Evolutionary conservation across 2,888 invertebrate genomes (phyloP).

Genomic region (Clitarchus hookeri): DNA sequence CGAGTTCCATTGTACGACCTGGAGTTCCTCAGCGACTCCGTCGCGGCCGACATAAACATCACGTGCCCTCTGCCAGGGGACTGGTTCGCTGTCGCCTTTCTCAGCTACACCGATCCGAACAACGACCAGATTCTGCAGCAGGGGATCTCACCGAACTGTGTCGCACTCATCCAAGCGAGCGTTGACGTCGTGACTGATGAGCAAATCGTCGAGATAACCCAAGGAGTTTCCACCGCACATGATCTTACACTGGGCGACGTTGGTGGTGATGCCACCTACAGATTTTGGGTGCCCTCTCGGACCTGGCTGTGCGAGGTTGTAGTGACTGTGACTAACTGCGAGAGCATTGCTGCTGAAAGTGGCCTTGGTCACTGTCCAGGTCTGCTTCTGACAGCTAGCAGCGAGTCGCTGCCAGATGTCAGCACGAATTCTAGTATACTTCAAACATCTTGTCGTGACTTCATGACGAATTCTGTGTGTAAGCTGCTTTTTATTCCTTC

Average conservation of each 20-base stretch:
- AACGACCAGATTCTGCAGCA: constrained; percentile 73
- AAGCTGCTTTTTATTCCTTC: constrained; percentile 45
- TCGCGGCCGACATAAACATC: constrained; percentile 44
- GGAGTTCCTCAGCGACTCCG: constrained; percentile 48
- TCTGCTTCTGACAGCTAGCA: not conserved
- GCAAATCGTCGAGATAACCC: constrained; percentile 26
- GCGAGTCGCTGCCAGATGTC: not conserved
- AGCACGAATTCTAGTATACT: not conserved
- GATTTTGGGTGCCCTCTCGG: constrained; percentile 46
- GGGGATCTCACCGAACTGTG: constrained; percentile 57
- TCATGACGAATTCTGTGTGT: constrained; percentile 40
- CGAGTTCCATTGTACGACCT: constrained; percentile 47
- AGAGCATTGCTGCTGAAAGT: constrained; percentile 10
- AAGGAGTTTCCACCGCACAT: constrained; percentile 8
- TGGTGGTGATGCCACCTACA: constrained; percentile 31
- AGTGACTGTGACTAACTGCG: constrained; percentile 17
- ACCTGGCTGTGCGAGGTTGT: constrained; percentile 28
- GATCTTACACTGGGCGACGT: not conserved
- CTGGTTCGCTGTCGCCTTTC: constrained; percentile 80
- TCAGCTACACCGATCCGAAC: constrained; percentile 76
- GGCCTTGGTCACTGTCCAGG: not conserved
- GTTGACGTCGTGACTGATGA: constrained; percentile 28
- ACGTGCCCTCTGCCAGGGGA: constrained; percentile 63
- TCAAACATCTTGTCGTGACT: not conserved
- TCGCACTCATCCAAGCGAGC: constrained; percentile 36